phyloP scores from a whole-genome alignment of 2,797 vertebrate genomes.

The Etheostoma perlongum region DNA sequence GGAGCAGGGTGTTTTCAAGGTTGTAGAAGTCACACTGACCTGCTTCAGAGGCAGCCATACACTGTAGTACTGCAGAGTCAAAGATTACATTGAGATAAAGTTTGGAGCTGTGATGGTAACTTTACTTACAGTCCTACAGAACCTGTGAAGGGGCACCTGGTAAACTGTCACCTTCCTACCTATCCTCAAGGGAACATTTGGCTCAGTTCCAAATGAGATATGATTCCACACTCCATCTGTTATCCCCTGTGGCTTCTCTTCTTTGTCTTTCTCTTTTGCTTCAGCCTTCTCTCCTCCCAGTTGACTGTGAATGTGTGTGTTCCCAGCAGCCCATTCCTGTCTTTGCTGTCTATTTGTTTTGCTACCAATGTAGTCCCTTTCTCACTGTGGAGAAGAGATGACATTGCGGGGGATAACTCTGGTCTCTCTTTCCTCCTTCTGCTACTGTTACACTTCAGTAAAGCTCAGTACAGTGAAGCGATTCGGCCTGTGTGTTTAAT shows the following conservation, averaged over 20 bases:
- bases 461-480: constrained; percentile 42
- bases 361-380: constrained; percentile 51
- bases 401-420: constrained; percentile 31
- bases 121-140: constrained; percentile 1
- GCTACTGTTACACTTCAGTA: constrained; percentile 45
- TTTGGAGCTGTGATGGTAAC: constrained; percentile 2
- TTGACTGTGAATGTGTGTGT: constrained; percentile 26
- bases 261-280: constrained; percentile 30
- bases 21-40: not conserved
- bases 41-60: constrained; percentile 2
- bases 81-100: constrained; percentile 12
- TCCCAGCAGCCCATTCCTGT: constrained; percentile 44
- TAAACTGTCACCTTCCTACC: constrained; percentile 46
- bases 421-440: constrained; percentile 39
- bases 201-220: constrained; percentile 45
- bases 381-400: constrained; percentile 41
- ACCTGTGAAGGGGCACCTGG: constrained; percentile 18
- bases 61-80: not conserved
- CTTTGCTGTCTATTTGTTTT: constrained; percentile 55
- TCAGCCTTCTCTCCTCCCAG: constrained; percentile 31
- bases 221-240: constrained; percentile 52
- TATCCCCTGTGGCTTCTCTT: constrained; percentile 23
- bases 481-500: constrained; percentile 67
- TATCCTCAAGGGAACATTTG: constrained; percentile 18
- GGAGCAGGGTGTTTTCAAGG: constrained; percentile 2